A percentile compares a stretch with the other conserved stretches of the same genome.
phyloP scores from a whole-genome alignment of 2,797 vertebrate genomes.

The Macropodus opercularis region DNA sequence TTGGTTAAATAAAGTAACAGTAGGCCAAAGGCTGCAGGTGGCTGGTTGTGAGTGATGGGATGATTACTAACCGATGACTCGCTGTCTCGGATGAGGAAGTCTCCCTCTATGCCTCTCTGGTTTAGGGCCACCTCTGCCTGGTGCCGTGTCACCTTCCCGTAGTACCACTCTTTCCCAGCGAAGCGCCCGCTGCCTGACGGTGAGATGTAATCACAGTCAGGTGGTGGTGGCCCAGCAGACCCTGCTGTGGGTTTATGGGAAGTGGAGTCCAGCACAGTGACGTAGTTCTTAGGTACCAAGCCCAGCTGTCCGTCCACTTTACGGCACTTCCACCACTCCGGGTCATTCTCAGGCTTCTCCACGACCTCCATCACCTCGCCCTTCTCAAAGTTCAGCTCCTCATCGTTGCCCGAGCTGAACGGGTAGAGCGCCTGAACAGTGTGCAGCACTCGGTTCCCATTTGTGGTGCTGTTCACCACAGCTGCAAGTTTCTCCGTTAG shows the following conservation, averaged over 20 bases:
- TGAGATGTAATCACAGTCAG: conserved; percentile 91
- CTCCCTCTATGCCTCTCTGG: conserved; percentile 89
- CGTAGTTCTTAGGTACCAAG: conserved; percentile 93
- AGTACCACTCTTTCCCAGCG: conserved; percentile 93
- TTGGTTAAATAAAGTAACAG: not conserved
- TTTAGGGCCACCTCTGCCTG: conserved; percentile 93
- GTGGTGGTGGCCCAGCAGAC: conserved; percentile 85
- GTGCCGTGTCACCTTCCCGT: conserved; percentile 91
- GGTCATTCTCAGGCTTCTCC: conserved; percentile 94
- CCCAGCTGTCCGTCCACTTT: conserved; percentile 90
- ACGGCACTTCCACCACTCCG: conserved; percentile 94
- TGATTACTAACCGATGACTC: conserved; percentile 90
- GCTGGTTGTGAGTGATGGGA: not conserved
- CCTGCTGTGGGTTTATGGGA: conserved; percentile 78
- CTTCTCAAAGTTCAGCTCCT: conserved; percentile 93
- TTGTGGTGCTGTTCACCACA: conserved; percentile 82
- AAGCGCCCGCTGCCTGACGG: conserved; percentile 88
- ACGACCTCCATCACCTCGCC: conserved; percentile 93
- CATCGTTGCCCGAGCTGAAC: conserved; percentile 89
- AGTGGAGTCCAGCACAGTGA: conserved; percentile 86
- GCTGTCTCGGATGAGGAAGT: conserved; percentile 93
- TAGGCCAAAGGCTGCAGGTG: not conserved
- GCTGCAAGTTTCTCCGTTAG: conserved; percentile 89
- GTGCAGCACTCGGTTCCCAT: conserved; percentile 86
- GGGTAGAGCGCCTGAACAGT: conserved; percentile 92